Evolutionary conservation across 2,888 invertebrate species (phyloP).

Genomic region (Parnassius orleans): DNA sequence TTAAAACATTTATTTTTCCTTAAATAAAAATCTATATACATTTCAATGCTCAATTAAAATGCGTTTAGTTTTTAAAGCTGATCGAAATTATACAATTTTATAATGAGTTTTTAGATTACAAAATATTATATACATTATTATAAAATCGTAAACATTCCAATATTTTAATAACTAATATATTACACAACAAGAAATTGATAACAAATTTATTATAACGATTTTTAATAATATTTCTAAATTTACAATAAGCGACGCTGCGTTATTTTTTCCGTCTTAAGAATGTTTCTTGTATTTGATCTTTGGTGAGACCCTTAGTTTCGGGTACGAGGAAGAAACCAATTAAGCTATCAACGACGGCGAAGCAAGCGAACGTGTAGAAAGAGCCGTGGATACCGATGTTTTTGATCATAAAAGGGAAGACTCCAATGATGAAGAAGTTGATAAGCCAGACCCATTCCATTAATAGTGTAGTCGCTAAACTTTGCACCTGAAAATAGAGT

Average conservation of each 20-base stretch:
- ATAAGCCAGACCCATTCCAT: constrained; percentile 68
- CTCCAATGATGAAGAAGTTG: constrained; percentile 63
- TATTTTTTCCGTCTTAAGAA: constrained; percentile 32
- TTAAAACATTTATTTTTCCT: too few species aligned
- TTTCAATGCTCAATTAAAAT: too few species aligned
- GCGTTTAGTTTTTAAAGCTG: too few species aligned
- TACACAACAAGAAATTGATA: too few species aligned
- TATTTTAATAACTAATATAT: too few species aligned
- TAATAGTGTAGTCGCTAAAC: constrained; percentile 62
- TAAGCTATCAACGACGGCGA: constrained; percentile 46
- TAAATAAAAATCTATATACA: too few species aligned
- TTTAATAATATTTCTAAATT: too few species aligned
- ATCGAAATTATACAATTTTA: too few species aligned
- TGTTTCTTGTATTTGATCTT: constrained; percentile 57
- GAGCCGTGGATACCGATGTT: constrained; percentile 56
- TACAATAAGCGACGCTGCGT: not conserved
- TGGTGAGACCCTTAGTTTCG: constrained; percentile 73
- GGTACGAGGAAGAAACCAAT: constrained; percentile 59
- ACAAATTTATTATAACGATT: too few species aligned
- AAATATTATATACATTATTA: too few species aligned
- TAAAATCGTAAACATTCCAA: too few species aligned
- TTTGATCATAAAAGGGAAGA: constrained; percentile 57
- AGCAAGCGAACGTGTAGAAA: constrained; percentile 61
- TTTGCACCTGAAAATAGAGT: constrained; percentile 51
- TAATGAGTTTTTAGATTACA: too few species aligned